Base-by-base conservation (phyloP, 2,888 invertebrate genomes). In the Euphydryas editha region DNA sequence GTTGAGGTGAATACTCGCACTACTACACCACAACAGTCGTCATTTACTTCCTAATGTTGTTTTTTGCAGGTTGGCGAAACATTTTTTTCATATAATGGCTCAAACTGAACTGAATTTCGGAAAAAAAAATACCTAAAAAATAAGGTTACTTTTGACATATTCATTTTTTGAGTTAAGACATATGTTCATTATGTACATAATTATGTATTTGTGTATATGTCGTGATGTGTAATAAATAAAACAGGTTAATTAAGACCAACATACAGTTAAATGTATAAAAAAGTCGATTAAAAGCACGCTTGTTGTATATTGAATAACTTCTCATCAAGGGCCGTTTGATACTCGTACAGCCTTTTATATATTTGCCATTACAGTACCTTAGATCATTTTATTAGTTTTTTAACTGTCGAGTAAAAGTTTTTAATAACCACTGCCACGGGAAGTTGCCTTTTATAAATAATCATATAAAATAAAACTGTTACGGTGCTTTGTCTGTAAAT, bases 291-390 rank as follows among this genome's bases (percentile, higher is more conserved):
- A 13, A 21, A 21, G 18, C 18, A 13, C 20, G 13, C 13, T n/a
- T n/a, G 20, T 10, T 47, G 47, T 47, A 47, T 21, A 47, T 20
- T 13, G 30, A 18, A 54, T 20, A 17, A 18, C 30, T 24, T 54
- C 42, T 54, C 44, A 42, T 54, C 39, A 61, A 61, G 61, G 54
- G 51, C 54, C 51, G 47, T 59, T 46, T 18, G 60, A 21, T 30
- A 15, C 54, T 44, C 44, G 42, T 55, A 30, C 18, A 61, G 30
- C 42, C 54, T 42, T 55, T 37, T 54, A 54, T 61, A 61, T 20
- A 18, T 54, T 54, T 21, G 54, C 54, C 47, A 18, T 61, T 54
- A 24, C 54, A 61, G 44, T 61, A 51, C 18, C 42, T 18, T 15
- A 30, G 13, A 51, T 54, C 21, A 20, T 61, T 61, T 61, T 61